Conservation (phyloP, 1,140 invertebrate genomes). For the Drosophila pseudoobscura region DNA sequence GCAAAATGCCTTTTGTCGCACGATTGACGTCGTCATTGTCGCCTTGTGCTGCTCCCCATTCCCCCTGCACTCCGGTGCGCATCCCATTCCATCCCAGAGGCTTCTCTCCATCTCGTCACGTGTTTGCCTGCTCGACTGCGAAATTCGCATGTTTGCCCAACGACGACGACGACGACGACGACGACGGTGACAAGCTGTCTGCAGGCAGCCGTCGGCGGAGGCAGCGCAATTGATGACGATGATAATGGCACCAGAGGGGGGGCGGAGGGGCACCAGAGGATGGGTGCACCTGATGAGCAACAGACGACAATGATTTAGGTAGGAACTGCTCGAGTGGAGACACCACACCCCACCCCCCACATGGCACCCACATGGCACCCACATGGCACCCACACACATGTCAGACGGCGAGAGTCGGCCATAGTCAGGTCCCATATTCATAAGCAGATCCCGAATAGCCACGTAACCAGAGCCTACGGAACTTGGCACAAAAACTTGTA, state of each 20-base stretch:
- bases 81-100: constrained; percentile 13
- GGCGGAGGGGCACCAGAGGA: constrained; percentile 10
- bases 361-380: constrained; percentile 3
- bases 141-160: constrained; percentile 78
- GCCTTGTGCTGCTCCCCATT: constrained; percentile 44
- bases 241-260: constrained; percentile 52
- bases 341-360: no score
- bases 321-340: constrained; percentile 30
- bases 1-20: constrained; percentile 71
- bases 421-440: no score
- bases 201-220: constrained; percentile 57
- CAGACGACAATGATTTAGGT: constrained; percentile 76
- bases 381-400: constrained; percentile 6
- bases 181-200: constrained; percentile 79
- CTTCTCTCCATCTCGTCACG: constrained; percentile 60
- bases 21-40: constrained; percentile 75
- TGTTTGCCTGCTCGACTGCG: constrained; percentile 79
- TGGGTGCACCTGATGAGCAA: constrained; percentile 58
- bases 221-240: constrained; percentile 74
- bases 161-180: no score
- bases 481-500: constrained; percentile 5
- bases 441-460: constrained; percentile 6
- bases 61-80: constrained; percentile 13
- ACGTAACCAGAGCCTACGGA: constrained; percentile 40
- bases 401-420: not conserved